Conservation (phyloP, 2,888 invertebrate genomes). For the Adela reaumurella region DNA sequence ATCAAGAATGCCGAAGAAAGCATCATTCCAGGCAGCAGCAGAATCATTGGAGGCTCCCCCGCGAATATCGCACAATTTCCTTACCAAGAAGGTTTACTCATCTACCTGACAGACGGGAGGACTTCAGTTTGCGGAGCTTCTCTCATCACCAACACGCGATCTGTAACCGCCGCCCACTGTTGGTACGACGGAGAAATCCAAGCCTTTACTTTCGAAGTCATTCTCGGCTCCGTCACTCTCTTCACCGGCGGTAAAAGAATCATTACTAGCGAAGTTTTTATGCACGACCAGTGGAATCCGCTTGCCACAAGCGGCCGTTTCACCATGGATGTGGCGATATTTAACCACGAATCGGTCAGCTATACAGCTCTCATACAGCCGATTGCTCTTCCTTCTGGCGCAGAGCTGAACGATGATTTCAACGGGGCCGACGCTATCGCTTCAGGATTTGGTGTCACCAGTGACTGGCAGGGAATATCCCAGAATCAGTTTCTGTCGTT, state of each 20-base stretch:
- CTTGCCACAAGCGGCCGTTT: background rate
- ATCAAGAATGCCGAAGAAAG: background rate
- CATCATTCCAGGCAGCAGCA: background rate
- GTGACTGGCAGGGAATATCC: conserved; percentile 3
- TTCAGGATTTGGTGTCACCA: background rate
- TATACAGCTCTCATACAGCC: background rate
- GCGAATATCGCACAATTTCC: background rate
- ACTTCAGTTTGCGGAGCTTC: conserved; percentile 21
- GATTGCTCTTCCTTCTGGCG: too few relatives aligned
- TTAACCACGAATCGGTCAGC: conserved; percentile 14
- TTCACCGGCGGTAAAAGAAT: conserved; percentile 7
- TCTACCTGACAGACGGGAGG: conserved; percentile 13
- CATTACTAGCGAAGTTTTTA: conserved; percentile 1
- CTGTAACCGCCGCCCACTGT: conserved; percentile 8
- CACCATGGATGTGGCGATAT: conserved; percentile 20
- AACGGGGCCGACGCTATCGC: background rate
- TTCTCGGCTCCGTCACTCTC: conserved; percentile 5
- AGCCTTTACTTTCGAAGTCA: conserved; percentile 3
- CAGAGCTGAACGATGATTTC: background rate
- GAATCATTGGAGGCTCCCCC: background rate
- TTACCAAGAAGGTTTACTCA: conserved; percentile 11
- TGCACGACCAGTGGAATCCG: conserved; percentile 5
- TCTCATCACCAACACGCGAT: conserved; percentile 15
- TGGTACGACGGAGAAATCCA: conserved; percentile 5
- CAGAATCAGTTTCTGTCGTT: conserved; percentile 6